Percentiles rank a stretch among this genome's conserved stretches.
Evolutionary conservation across 2,888 invertebrate species (phyloP).

Genomic region (Acronicta leporina): DNA sequence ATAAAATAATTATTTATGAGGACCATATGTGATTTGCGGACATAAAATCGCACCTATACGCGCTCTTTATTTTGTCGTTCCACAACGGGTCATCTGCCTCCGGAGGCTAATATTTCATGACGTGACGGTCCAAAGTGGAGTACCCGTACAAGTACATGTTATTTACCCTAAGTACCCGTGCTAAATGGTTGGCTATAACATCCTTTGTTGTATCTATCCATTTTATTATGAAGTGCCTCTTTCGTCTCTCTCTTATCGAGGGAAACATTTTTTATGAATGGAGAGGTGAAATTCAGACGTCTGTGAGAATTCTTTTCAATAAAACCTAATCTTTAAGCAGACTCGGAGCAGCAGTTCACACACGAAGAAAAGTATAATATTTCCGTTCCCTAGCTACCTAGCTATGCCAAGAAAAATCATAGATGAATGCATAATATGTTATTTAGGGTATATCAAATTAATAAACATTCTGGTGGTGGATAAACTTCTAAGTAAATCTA

Average conservation of each 20-base stretch:
- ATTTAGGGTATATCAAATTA: too few species aligned
- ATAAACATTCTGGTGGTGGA: too few species aligned
- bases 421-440: too few species aligned
- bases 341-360: too few species aligned
- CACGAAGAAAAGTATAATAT: too few species aligned
- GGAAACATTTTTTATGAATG: too few species aligned
- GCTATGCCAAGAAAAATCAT: too few species aligned
- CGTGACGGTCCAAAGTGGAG: background rate
- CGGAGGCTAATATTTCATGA: slow-evolving; percentile 5
- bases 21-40: background rate
- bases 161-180: background rate
- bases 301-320: too few species aligned
- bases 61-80: slow-evolving; percentile 11
- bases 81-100: slow-evolving; percentile 1
- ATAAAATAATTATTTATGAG: slow-evolving; percentile 10
- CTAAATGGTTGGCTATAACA: background rate
- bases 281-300: too few species aligned
- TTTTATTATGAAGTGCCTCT: background rate
- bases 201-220: slow-evolving; percentile 1
- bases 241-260: background rate
- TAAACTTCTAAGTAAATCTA: too few species aligned
- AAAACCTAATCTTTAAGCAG: too few species aligned
- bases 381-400: too few species aligned
- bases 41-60: slow-evolving; percentile 8
- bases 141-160: background rate